Conservation (phyloP, 1,140 invertebrate species). For the Heliconius nattereri region DNA sequence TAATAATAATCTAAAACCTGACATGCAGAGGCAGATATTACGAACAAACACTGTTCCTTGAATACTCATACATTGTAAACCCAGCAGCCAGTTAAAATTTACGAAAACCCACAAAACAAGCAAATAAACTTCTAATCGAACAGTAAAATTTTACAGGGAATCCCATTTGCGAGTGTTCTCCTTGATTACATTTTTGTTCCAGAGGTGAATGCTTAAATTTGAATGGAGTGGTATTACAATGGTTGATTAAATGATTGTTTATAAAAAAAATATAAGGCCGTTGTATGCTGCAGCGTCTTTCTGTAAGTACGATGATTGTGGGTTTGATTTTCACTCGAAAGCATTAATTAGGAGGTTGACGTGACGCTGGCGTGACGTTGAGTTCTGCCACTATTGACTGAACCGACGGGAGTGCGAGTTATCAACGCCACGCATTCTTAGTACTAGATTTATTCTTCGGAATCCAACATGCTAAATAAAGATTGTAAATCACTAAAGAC, state of each 20-base stretch:
- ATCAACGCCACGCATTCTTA: no score
- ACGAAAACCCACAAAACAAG: conserved; percentile 23
- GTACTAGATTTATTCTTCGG: no score
- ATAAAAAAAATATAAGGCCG: background rate
- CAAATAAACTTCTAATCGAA: conserved; percentile 36
- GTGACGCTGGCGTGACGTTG: no score
- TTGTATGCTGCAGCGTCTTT: no score
- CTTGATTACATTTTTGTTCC: conserved; percentile 21
- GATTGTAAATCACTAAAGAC: no score
- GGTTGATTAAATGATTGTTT: background rate
- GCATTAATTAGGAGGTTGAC: no score
- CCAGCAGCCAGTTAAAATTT: conserved; percentile 28
- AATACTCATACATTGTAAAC: conserved; percentile 25
- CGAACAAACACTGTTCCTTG: conserved; percentile 22
- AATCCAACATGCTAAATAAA: no score
- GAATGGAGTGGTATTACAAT: background rate
- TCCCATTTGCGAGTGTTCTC: conserved; percentile 12
- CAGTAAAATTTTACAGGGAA: conserved; percentile 16
- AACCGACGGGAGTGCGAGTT: no score
- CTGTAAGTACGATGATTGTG: no score
- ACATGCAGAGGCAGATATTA: conserved; percentile 14
- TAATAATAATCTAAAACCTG: conserved; percentile 15
- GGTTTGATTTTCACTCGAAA: no score
- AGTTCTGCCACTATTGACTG: no score
- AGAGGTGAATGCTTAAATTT: background rate